Conservation (phyloP, 2,797 vertebrate genomes). For the Benthosema pterotum region DNA sequence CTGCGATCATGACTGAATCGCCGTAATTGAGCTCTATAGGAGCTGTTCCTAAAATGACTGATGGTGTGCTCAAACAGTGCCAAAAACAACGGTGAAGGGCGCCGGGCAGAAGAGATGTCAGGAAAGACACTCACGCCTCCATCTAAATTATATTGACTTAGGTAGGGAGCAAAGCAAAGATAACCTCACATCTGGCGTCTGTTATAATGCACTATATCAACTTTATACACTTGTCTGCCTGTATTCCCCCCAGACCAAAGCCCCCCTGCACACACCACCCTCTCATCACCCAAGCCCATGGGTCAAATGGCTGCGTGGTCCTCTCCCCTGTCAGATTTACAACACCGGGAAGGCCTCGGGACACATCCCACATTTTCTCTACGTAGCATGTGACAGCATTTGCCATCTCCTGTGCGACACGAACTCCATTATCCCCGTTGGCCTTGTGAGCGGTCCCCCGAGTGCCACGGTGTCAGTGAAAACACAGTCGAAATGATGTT, state of each 20-base stretch:
- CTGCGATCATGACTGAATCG: slow-evolving; percentile 33
- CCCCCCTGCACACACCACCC: slow-evolving; percentile 23
- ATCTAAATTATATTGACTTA: slow-evolving; percentile 55
- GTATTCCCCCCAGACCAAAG: slow-evolving; percentile 52
- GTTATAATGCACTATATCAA: slow-evolving; percentile 60
- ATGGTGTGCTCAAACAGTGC: slow-evolving; percentile 59
- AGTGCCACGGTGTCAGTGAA: slow-evolving; percentile 32
- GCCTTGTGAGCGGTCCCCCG: slow-evolving; percentile 41
- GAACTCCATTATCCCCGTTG: slow-evolving; percentile 35
- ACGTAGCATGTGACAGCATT: slow-evolving; percentile 27
- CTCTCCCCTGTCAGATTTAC: slow-evolving; percentile 66
- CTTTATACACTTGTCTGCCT: slow-evolving; percentile 49
- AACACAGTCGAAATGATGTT: slow-evolving; percentile 20
- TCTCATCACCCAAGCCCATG: slow-evolving; percentile 57
- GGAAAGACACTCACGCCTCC: slow-evolving; percentile 38
- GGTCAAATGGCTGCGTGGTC: slow-evolving; percentile 59
- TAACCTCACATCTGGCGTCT: slow-evolving; percentile 43
- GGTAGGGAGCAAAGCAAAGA: slow-evolving; percentile 48
- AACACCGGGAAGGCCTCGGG: slow-evolving; percentile 58
- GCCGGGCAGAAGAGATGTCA: slow-evolving; percentile 51
- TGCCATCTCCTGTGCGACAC: slow-evolving; percentile 30
- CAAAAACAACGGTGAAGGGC: slow-evolving; percentile 72
- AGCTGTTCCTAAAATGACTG: slow-evolving; percentile 58
- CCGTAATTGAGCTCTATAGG: slow-evolving; percentile 46
- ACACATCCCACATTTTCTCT: slow-evolving; percentile 54